Evolutionary conservation across 2,113 vertebrate species (phyloP).

Genomic region (Entomyzon cyanotis): DNA sequence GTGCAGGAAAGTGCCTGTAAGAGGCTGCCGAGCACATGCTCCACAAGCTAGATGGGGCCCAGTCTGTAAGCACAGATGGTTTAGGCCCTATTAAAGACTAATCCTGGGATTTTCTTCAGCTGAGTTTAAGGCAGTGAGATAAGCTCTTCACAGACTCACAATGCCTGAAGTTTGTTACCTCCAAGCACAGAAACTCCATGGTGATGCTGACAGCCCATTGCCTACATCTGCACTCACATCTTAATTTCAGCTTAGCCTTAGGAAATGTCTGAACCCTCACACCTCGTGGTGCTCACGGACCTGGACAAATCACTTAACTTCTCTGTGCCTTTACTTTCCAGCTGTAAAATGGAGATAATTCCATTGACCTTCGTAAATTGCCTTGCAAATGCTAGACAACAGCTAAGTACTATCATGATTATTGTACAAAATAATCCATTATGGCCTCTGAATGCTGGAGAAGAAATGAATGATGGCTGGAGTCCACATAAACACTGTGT

Average conservation of each 20-base stretch:
- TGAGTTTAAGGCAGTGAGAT: neutral
- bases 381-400: conserved; percentile 7
- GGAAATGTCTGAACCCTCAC: accelerated
- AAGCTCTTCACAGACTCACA: neutral
- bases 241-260: neutral
- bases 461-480: conserved; percentile 32
- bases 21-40: neutral
- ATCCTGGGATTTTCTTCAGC: neutral
- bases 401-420: neutral
- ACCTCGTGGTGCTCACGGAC: neutral
- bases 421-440: conserved; percentile 30
- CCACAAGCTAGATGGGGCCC: neutral
- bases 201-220: neutral
- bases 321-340: neutral
- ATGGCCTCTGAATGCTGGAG: neutral
- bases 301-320: neutral
- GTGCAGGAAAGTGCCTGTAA: accelerated
- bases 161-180: neutral
- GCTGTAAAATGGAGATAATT: neutral
- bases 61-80: neutral
- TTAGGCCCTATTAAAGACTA: neutral
- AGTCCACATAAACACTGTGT: conserved; percentile 12
- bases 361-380: conserved; percentile 1
- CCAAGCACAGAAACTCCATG: neutral
- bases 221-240: neutral